Percentiles rank a stretch among this genome's conserved stretches.
These are phyloP conservation scores for Grapholita molesta DNA, from an alignment of 1,140 invertebrate species.

Conservation along the genomic window DNA sequence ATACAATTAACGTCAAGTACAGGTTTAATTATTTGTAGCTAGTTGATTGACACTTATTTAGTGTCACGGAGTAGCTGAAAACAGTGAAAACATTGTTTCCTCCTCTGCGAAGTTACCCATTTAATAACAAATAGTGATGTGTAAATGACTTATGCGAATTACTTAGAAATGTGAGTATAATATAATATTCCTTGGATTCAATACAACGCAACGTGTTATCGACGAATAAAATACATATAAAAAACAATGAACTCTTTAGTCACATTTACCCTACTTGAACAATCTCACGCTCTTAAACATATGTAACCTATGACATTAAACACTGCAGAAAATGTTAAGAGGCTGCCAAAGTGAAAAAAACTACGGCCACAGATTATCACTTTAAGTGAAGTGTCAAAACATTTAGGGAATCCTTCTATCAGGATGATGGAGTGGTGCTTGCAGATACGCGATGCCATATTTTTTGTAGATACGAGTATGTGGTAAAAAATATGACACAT, in stretches of 20 bases:
- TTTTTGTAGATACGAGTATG: slow-evolving; percentile 19
- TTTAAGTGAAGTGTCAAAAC: slow-evolving; percentile 45
- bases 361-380: not conserved
- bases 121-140: no score
- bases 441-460: slow-evolving; percentile 11
- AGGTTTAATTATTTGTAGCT: not conserved
- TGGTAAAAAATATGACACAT: not conserved
- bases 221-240: not conserved
- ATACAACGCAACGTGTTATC: not conserved
- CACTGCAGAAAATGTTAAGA: not conserved
- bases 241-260: not conserved
- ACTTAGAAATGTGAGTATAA: no score
- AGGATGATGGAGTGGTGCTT: not conserved
- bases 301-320: not conserved
- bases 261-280: not conserved
- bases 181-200: no score
- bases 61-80: no score
- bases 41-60: no score
- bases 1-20: not conserved
- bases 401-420: slow-evolving; percentile 29
- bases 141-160: no score
- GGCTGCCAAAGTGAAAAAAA: not conserved
- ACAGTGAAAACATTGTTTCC: no score
- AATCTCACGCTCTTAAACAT: not conserved
- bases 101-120: no score